Evolutionary conservation across 2,888 invertebrate species (phyloP).

Genomic region (Podabrus alpinus): DNA sequence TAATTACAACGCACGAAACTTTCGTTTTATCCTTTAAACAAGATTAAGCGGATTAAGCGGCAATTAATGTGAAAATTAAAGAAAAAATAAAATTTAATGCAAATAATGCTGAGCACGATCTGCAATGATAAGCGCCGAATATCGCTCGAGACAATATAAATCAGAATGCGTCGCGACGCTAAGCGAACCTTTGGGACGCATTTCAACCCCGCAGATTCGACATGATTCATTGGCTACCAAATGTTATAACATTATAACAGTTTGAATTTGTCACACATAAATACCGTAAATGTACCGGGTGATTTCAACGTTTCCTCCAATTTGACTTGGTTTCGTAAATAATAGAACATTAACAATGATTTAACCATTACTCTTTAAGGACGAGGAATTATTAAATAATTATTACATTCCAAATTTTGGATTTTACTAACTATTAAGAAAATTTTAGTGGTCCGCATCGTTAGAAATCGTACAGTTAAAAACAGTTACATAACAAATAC

Average conservation of each 20-base stretch:
- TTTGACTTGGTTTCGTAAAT: background rate
- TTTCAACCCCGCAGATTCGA: slow-evolving; percentile 34
- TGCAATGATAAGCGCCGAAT: slow-evolving; percentile 33
- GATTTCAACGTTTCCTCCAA: background rate
- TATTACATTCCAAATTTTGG: too few relatives aligned
- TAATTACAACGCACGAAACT: background rate
- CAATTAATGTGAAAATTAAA: background rate
- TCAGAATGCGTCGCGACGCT: slow-evolving; percentile 40
- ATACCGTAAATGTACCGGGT: background rate
- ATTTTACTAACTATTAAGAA: too few relatives aligned
- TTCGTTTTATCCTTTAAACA: too few relatives aligned
- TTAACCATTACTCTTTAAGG: too few relatives aligned
- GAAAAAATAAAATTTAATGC: background rate
- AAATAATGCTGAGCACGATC: slow-evolving; percentile 33
- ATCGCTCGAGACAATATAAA: slow-evolving; percentile 34
- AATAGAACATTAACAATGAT: too few relatives aligned
- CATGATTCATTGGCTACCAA: slow-evolving; percentile 48
- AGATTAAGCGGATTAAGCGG: too few relatives aligned
- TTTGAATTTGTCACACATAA: slow-evolving; percentile 36
- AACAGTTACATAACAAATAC: too few relatives aligned
- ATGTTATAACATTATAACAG: slow-evolving; percentile 41
- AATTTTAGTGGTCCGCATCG: too few relatives aligned
- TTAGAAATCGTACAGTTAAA: too few relatives aligned
- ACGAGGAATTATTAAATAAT: too few relatives aligned
- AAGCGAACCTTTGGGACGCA: slow-evolving; percentile 44